Evolutionary conservation across 2,113 vertebrate species (phyloP).

Genomic region (Dasyprocta punctata): DNA sequence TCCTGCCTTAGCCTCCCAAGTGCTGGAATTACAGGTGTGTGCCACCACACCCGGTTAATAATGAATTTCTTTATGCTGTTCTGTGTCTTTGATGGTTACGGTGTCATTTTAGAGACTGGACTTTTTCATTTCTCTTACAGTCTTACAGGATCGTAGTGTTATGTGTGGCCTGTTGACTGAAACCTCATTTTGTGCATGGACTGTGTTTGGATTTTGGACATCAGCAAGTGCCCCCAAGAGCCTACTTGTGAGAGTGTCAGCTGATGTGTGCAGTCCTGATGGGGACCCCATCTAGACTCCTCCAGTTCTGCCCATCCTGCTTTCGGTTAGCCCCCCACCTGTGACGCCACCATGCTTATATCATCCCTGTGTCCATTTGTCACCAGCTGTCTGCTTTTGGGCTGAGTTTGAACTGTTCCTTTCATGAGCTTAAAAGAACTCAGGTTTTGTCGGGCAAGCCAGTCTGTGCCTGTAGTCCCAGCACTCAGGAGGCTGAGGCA

Average conservation of each 20-base stretch:
- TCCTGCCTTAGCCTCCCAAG: too few relatives aligned
- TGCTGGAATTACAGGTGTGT: too few relatives aligned
- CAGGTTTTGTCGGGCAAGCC: background rate
- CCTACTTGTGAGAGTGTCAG: background rate
- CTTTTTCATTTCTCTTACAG: background rate
- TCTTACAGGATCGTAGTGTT: background rate
- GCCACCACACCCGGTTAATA: too few relatives aligned
- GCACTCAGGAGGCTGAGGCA: background rate
- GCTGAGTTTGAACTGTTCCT: background rate
- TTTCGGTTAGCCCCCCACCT: background rate
- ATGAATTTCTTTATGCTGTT: background rate
- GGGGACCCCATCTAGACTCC: background rate
- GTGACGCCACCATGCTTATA: rapidly evolving
- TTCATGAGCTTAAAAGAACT: background rate
- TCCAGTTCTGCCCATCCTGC: background rate
- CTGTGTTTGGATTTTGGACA: background rate
- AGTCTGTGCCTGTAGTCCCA: background rate
- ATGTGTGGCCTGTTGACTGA: background rate
- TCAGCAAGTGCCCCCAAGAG: background rate
- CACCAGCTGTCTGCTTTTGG: background rate
- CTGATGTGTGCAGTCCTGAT: rapidly evolving
- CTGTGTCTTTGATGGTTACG: background rate
- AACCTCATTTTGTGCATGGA: background rate
- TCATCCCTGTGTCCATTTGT: background rate
- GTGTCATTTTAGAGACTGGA: background rate